Evolutionary conservation across 2,797 vertebrate species (phyloP).

Genomic region (Kryptolebias ocellatus): DNA sequence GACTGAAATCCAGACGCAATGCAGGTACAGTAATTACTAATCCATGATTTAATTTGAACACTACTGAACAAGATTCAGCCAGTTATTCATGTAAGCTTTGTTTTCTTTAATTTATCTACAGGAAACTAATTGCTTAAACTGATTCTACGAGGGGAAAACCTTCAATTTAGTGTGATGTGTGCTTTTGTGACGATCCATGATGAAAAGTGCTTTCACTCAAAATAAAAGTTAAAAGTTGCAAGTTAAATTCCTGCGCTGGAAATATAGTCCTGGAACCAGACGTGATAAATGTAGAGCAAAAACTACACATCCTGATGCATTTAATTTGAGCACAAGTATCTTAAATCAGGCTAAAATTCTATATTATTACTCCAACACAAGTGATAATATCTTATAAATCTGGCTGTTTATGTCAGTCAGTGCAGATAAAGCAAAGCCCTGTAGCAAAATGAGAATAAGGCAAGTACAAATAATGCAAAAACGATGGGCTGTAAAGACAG

Average conservation of each 20-base stretch:
- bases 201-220: background rate
- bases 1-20: slow-evolving; percentile 52
- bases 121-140: background rate
- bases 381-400: background rate
- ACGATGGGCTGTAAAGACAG: background rate
- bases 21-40: slow-evolving; percentile 64
- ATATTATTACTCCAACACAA: background rate
- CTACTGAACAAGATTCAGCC: background rate
- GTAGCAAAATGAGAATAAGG: background rate
- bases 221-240: background rate
- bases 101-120: background rate
- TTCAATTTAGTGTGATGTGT: too few species aligned
- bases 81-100: background rate
- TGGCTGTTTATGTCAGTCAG: background rate
- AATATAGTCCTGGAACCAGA: background rate
- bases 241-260: background rate
- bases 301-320: background rate
- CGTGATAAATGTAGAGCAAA: background rate
- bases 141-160: background rate
- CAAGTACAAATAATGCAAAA: background rate
- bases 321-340: background rate
- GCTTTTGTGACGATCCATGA: background rate
- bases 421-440: background rate
- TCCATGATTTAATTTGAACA: background rate
- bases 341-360: background rate